Percentiles rank a stretch among this genome's conserved stretches.
Conservation (phyloP, 2,888 invertebrate genomes). For the Melieria picta region DNA sequence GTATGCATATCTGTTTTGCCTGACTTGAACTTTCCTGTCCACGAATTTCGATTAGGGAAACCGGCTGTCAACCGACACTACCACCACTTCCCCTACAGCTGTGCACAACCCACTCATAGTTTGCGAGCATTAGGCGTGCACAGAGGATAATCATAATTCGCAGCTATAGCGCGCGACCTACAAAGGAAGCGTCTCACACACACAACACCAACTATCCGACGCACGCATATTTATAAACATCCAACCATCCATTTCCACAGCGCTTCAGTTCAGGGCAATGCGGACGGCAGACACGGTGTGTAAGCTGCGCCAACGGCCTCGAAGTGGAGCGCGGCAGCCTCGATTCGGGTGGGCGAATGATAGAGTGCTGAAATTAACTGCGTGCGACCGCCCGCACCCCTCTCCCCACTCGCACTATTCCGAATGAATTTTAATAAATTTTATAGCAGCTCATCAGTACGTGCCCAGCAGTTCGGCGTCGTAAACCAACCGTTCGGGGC, state of each 20-base stretch:
- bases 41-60: neutral
- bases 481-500: conserved; percentile 20
- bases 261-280: too few species aligned
- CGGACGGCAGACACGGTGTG: too few species aligned
- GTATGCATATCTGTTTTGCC: too few species aligned
- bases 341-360: too few species aligned
- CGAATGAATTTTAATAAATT: conserved; percentile 39
- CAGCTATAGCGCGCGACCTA: neutral
- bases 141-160: conserved; percentile 41
- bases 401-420: neutral
- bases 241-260: neutral
- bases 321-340: too few species aligned
- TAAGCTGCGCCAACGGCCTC: too few species aligned
- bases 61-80: neutral
- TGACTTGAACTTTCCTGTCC: too few species aligned
- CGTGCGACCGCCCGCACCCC: neutral
- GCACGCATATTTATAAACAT: neutral
- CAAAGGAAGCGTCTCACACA: too few species aligned
- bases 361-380: too few species aligned
- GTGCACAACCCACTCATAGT: neutral
- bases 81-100: neutral
- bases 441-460: conserved; percentile 32
- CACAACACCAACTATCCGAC: too few species aligned
- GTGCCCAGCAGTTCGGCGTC: conserved; percentile 12
- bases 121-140: conserved; percentile 35